A percentile compares a stretch with the other conserved stretches of the same genome.
Conservation (phyloP, 2,113 vertebrate genomes). For the Albula glossodonta region DNA sequence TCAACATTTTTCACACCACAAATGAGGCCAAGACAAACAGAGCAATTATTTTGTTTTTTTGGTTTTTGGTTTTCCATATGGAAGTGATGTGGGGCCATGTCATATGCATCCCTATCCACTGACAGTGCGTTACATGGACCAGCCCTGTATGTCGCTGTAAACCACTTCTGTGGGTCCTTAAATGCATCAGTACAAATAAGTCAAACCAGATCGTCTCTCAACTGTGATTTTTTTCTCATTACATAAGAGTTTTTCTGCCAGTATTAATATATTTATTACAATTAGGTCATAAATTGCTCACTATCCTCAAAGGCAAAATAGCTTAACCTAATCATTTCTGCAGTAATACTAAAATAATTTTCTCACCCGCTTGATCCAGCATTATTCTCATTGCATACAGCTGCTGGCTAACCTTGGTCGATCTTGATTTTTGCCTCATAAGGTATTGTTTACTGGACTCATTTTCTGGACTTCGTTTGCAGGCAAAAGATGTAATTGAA, state of each 20-base stretch:
- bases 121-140: background rate
- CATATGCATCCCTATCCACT: background rate
- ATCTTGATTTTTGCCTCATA: background rate
- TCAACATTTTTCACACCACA: slow-evolving; percentile 16
- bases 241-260: background rate
- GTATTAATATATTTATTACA: background rate
- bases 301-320: background rate
- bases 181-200: background rate
- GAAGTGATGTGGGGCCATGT: background rate
- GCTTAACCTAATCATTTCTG: no score
- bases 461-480: background rate
- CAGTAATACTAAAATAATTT: background rate
- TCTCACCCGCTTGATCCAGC: background rate
- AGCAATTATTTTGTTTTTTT: slow-evolving; percentile 9
- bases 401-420: background rate
- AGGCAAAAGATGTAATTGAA: background rate
- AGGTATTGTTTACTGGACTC: background rate
- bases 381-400: background rate
- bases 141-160: background rate
- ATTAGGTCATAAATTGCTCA: background rate
- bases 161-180: background rate
- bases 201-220: background rate
- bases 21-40: background rate
- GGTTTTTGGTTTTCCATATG: slow-evolving; percentile 13
- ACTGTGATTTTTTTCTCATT: slow-evolving; percentile 11